Evolutionary conservation across 1,140 invertebrate genomes (phyloP).

Genomic region (Drepana arcuata): DNA sequence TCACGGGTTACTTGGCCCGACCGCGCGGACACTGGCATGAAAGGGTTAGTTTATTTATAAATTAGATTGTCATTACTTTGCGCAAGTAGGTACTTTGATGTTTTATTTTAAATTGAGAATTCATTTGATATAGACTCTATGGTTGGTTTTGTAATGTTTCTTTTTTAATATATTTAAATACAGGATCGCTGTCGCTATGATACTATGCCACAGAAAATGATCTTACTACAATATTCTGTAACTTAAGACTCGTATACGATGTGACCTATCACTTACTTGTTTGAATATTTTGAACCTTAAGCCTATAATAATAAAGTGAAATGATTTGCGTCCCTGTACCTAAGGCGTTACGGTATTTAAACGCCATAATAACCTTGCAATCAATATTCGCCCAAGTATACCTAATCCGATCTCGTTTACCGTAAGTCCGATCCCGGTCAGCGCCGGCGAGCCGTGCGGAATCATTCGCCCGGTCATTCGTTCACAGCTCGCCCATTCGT

Average conservation of each 20-base stretch:
- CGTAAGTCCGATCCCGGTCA: constrained; percentile 33
- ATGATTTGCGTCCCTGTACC: not conserved
- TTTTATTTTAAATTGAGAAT: not conserved
- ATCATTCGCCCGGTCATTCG: constrained; percentile 38
- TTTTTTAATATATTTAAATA: not conserved
- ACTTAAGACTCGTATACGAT: not conserved
- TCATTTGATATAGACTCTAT: not conserved
- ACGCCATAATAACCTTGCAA: not conserved
- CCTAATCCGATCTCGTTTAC: constrained; percentile 8
- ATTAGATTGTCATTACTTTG: constrained; percentile 12
- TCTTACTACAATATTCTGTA: not conserved
- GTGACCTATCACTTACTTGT: not conserved
- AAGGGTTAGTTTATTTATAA: constrained; percentile 17
- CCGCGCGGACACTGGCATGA: constrained; percentile 14
- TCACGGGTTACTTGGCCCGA: constrained; percentile 18
- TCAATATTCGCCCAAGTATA: not conserved
- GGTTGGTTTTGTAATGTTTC: not conserved
- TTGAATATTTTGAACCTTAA: no score
- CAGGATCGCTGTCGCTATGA: no score
- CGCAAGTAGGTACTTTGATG: not conserved
- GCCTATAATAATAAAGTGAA: no score
- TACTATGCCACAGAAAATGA: not conserved
- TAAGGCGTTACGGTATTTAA: not conserved
- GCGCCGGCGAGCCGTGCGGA: constrained; percentile 30
- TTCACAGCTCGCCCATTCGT: constrained; percentile 25